Conservation (phyloP, 1,140 invertebrate genomes). For the Nylanderia fulva region DNA sequence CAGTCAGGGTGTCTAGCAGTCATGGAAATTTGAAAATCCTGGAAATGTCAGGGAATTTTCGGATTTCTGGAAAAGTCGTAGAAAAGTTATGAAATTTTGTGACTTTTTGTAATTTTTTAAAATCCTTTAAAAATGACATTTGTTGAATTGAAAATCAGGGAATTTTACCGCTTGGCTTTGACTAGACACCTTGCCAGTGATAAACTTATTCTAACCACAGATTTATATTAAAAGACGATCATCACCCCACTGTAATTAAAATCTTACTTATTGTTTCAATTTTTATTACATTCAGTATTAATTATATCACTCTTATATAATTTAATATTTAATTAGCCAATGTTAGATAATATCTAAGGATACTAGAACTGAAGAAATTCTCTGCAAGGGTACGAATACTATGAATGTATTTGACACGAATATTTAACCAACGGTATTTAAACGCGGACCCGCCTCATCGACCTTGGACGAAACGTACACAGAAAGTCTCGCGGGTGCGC, state of each 20-base stretch:
- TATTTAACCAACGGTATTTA: constrained; percentile 17
- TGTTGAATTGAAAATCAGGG: too few species aligned
- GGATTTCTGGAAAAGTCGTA: too few species aligned
- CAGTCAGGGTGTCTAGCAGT: too few species aligned
- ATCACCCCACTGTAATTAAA: neutral
- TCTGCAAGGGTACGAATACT: neutral
- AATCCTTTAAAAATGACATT: too few species aligned
- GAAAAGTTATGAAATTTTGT: too few species aligned
- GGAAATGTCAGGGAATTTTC: too few species aligned
- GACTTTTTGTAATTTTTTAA: too few species aligned
- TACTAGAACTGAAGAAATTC: neutral
- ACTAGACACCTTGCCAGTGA: too few species aligned
- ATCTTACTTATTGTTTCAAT: neutral
- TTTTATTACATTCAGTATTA: neutral
- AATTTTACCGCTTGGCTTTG: too few species aligned
- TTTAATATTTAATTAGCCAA: neutral
- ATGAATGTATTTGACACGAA: constrained; percentile 32
- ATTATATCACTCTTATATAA: neutral
- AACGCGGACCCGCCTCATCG: constrained; percentile 15
- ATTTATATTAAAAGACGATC: neutral
- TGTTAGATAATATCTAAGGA: neutral
- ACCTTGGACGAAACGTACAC: constrained; percentile 58
- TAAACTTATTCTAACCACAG: neutral
- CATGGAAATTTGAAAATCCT: too few species aligned
- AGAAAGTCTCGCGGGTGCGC: neutral